Evolutionary conservation across 2,113 vertebrate genomes (phyloP).

Genomic region (Tupaia tana): DNA sequence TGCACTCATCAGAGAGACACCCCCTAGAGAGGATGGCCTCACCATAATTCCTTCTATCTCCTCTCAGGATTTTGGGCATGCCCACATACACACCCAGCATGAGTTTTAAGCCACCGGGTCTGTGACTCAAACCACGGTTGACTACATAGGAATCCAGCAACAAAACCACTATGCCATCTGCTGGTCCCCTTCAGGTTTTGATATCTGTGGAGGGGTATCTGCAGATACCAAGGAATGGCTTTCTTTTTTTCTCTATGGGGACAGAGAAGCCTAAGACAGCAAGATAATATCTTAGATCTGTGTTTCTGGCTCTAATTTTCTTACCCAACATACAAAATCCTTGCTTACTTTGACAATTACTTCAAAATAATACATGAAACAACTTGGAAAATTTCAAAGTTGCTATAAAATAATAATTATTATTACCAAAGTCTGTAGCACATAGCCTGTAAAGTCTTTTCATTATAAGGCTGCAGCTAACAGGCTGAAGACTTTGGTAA

Average conservation of each 20-base stretch:
- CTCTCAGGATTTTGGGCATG: no score
- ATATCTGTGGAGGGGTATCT: no score
- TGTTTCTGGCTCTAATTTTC: constrained; percentile 36
- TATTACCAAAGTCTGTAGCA: constrained; percentile 18
- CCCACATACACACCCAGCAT: no score
- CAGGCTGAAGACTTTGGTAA: neutral
- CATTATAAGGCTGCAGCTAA: neutral
- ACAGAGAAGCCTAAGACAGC: constrained; percentile 29
- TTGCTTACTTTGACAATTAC: constrained; percentile 28
- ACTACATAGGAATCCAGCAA: no score
- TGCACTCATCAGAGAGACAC: no score
- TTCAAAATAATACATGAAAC: constrained; percentile 35
- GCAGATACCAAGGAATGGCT: no score
- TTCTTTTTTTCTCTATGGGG: neutral
- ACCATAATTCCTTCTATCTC: no score
- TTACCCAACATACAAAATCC: constrained; percentile 41
- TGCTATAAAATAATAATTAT: constrained; percentile 46
- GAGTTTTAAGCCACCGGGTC: no score
- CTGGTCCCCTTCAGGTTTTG: no score
- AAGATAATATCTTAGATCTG: constrained; percentile 23
- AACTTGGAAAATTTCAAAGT: constrained; percentile 37
- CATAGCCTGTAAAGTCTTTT: neutral
- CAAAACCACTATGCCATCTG: no score
- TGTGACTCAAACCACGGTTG: no score
- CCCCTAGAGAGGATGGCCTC: no score